Conservation (phyloP, 2,888 invertebrate genomes). For the Tiphia femorata region DNA sequence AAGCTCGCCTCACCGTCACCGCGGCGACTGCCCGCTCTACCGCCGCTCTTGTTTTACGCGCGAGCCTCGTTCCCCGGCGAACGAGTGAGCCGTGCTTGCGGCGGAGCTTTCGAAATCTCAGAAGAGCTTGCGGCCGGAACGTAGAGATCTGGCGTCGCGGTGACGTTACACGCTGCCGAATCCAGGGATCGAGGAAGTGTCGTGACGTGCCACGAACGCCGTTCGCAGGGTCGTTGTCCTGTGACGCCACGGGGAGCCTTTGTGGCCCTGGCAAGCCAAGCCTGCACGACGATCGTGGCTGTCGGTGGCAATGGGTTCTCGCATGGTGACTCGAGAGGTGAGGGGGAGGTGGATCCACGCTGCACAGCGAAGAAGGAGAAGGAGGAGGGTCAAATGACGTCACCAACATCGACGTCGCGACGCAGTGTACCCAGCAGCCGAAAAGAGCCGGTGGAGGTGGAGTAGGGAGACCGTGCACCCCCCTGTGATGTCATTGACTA, state of each 20-base stretch:
- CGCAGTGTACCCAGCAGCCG: not conserved
- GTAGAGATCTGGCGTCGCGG: not conserved
- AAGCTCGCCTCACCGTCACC: slow-evolving; percentile 32
- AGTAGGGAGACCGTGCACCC: slow-evolving; percentile 13
- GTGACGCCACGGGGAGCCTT: slow-evolving; percentile 43
- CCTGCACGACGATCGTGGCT: no score
- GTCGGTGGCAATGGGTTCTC: no score
- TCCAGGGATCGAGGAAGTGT: slow-evolving; percentile 15
- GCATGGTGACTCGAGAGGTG: not conserved
- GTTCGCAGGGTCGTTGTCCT: slow-evolving; percentile 44
- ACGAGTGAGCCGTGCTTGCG: no score
- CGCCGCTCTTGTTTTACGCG: slow-evolving; percentile 20
- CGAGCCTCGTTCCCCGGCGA: slow-evolving; percentile 19
- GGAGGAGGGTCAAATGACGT: slow-evolving; percentile 31
- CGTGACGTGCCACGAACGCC: slow-evolving; percentile 14
- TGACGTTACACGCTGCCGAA: no score
- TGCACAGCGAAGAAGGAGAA: slow-evolving; percentile 2
- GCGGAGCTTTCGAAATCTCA: slow-evolving; percentile 34
- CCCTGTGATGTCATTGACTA: slow-evolving; percentile 44
- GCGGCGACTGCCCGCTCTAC: slow-evolving; percentile 35
- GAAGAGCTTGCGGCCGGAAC: slow-evolving; percentile 11
- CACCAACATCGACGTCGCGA: slow-evolving; percentile 17
- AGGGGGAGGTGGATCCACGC: slow-evolving; percentile 9
- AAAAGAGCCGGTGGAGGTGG: slow-evolving; percentile 11
- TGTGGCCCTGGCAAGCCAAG: no score